Base-by-base conservation (phyloP, 1,140 invertebrate species). In the Zaprionus africanus region DNA sequence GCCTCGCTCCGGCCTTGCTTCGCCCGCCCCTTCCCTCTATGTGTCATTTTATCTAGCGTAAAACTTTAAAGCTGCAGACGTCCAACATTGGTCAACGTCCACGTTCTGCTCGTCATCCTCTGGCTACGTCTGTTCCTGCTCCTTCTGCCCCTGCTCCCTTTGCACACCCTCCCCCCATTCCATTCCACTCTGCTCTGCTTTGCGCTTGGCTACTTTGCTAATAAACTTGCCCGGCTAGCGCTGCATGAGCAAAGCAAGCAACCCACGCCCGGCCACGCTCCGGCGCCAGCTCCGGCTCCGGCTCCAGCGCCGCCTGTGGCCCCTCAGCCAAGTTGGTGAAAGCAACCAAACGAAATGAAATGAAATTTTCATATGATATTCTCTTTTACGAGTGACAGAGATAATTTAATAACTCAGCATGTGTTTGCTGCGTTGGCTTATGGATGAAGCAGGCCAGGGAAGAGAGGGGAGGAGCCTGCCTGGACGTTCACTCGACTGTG, bases 331-430 rank as follows among this genome's bases (percentile, higher is more conserved):
- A 71, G 66, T 54, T 78, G 78, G 53, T 74, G 81, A 79, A 69
- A 59, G 83, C 81, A 87, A 59, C 85, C 63, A 84, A 90, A 87
- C 84, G 84, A 87, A 87, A 87, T 87, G 85, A 79, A 88, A 88
- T 90, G 85, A 90, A 90, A 90, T 90, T 90, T 90, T 90, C 85
- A 90, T 90, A 90, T 85, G 84, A 88, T 90, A 90, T 88, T 88
- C 84, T 66, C 84, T 85, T 88, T 88, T 81, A 90, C 69, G 78
- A 88, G 81, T 85, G 71, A 90, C 78, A 75, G 76, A 71, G 85
- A 90, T 90, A 90, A 90, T 90, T 90, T 90, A 90, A 90, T 90
- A 90, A 90, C 85, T 85, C 79, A 82, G 86, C 86, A 82, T 84
- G 81, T 69, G 79, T 59, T 81, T 53, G 65, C 80, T 54, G 64